phyloP scores from a whole-genome alignment of 2,113 vertebrate genomes.

The Stercorarius parasiticus region DNA sequence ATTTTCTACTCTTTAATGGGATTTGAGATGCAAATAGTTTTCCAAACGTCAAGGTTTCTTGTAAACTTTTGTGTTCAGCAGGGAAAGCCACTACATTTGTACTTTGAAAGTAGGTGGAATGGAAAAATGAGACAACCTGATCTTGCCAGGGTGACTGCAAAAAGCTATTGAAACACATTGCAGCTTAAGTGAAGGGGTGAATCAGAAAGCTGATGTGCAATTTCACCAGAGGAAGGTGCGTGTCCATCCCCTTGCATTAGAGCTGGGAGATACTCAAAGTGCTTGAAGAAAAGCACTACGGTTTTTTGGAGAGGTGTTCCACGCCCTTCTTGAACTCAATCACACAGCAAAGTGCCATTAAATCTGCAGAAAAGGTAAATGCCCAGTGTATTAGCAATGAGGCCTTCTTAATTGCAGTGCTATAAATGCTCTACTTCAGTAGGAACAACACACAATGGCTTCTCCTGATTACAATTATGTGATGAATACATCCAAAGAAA shows the following conservation, averaged over 20 bases:
- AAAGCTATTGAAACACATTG: not conserved
- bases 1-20: not conserved
- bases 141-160: not conserved
- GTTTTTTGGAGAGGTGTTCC: not conserved
- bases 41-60: not conserved
- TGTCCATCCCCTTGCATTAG: not conserved
- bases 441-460: slow-evolving; percentile 15
- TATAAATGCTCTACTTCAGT: not conserved
- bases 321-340: not conserved
- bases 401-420: slow-evolving; percentile 18
- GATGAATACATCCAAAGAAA: slow-evolving; percentile 42
- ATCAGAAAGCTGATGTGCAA: not conserved
- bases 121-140: not conserved
- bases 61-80: not conserved
- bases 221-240: not conserved
- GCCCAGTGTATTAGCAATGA: slow-evolving; percentile 11
- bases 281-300: not conserved
- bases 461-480: slow-evolving; percentile 42
- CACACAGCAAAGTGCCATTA: not conserved
- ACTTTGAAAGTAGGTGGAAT: not conserved
- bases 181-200: not conserved
- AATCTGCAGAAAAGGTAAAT: slow-evolving; percentile 24
- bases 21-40: not conserved
- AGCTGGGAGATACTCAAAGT: not conserved
- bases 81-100: not conserved